These are phyloP conservation scores for Rhegmatorhina hoffmannsi DNA, from an alignment of 2,113 vertebrate genomes.

Conservation along the genomic window DNA sequence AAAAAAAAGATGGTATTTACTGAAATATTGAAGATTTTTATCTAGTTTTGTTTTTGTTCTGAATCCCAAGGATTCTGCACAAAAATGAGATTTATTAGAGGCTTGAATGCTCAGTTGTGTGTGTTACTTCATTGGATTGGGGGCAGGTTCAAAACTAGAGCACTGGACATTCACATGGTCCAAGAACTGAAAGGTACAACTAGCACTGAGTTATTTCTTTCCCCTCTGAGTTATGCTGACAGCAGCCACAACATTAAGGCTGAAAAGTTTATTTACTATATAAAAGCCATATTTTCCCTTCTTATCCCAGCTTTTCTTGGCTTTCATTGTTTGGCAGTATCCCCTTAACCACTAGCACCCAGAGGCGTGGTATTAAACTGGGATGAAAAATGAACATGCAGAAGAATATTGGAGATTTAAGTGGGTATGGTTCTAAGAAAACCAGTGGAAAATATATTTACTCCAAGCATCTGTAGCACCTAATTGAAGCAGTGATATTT, in stretches of 20 bases:
- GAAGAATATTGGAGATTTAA: slow-evolving; percentile 62
- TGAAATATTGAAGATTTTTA: neutral
- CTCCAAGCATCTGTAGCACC: slow-evolving; percentile 36
- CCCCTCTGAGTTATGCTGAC: neutral
- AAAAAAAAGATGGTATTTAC: neutral
- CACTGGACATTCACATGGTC: neutral
- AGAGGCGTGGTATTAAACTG: slow-evolving; percentile 54
- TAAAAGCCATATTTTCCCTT: slow-evolving; percentile 31
- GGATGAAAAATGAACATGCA: slow-evolving; percentile 52
- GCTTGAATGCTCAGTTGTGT: neutral
- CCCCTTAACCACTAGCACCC: slow-evolving; percentile 53
- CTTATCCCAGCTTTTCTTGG: slow-evolving; percentile 61
- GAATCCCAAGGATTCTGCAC: neutral
- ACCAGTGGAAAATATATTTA: slow-evolving; percentile 48
- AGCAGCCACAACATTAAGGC: slow-evolving; percentile 2
- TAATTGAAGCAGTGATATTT: slow-evolving; percentile 42
- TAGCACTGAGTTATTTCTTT: neutral
- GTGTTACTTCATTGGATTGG: neutral
- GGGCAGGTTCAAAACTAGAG: neutral
- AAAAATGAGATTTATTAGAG: neutral
- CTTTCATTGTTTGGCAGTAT: slow-evolving; percentile 55
- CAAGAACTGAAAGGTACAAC: slow-evolving; percentile 26
- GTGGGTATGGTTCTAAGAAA: slow-evolving; percentile 52
- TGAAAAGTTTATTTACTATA: slow-evolving; percentile 45
- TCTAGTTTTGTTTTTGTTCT: neutral